Evolutionary conservation across 2,113 vertebrate genomes (phyloP), one percentile per base, ranked within the genome.

Genomic region (Porphyrio hochstetteri): DNA sequence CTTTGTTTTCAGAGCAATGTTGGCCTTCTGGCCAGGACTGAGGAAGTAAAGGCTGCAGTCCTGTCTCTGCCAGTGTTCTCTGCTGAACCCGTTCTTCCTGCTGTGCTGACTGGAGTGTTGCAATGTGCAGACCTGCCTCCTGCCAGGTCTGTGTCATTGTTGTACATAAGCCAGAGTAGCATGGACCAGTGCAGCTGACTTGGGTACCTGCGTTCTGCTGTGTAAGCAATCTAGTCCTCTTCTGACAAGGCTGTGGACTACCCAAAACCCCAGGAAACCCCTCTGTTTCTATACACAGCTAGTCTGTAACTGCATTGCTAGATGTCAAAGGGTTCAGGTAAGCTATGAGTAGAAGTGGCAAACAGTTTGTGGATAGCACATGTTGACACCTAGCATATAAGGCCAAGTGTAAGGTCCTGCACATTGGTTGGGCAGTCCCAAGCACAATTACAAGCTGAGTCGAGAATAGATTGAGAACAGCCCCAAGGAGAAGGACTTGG

Each of bases 131-230:
- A 13, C 40, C 40, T 82, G 7, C 2, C 9, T 86, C 31, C 36
- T 52, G 24, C 4, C 42, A 50, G 16, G 17, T 82, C 44, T 38
- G 6, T 33, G 27, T 53, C 13, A 1, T 2, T 82, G 8, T 15
- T 53, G 8, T 15, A 5, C 0, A 7, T 56, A 13, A 70, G 29
- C 44, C 24, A 0, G 0, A 13, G 19, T 55, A 42, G 55, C 1
- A 0, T 28, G 31, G 18, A 7, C 15, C 44, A 53, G 38, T 25
- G 35, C 29, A 31, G n/a, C 44, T 78, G 24, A 42, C 38, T 15
- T 1, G 2, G 7, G 27, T 28, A 25, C 36, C 57, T 16, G 11
- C 2, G 0, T 50, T 70, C 25, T 60, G 35, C 38, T 25, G 14
- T n/a, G 21, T 57, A 4, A 7, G 44, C 23, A 60, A 9, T 9